A percentile compares a stretch with the other conserved stretches of the same genome.
These are phyloP conservation scores for Diadegma fenestrale DNA, from an alignment of 2,888 invertebrate genomes.

Conservation along the genomic window DNA sequence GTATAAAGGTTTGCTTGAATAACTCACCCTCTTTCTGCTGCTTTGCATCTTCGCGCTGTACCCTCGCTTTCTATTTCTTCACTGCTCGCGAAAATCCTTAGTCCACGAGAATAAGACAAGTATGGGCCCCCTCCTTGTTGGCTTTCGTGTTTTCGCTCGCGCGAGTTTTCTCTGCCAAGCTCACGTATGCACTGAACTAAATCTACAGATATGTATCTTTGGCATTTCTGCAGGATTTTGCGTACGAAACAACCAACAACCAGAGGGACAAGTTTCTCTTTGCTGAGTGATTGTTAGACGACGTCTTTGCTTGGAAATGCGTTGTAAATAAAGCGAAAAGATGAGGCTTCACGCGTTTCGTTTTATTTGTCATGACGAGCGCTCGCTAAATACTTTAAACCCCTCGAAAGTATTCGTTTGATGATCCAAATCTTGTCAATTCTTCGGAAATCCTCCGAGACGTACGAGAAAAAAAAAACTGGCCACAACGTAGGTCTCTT, in stretches of 20 bases:
- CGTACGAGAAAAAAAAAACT: too few relatives aligned
- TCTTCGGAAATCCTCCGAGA: neutral
- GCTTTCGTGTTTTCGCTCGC: slow-evolving; percentile 55
- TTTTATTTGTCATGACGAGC: neutral
- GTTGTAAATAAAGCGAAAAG: neutral
- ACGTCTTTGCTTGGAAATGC: neutral
- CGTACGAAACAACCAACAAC: neutral
- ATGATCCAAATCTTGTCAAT: neutral
- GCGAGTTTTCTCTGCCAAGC: slow-evolving; percentile 44
- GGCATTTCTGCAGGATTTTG: neutral
- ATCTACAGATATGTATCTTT: neutral
- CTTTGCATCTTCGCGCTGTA: slow-evolving; percentile 16
- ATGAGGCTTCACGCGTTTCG: neutral
- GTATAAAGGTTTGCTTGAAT: slow-evolving; percentile 61
- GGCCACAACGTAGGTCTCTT: neutral
- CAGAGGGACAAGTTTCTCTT: neutral
- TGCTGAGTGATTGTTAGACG: neutral
- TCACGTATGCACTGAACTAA: neutral
- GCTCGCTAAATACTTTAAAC: neutral
- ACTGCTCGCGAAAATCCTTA: slow-evolving; percentile 48
- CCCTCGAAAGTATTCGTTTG: neutral
- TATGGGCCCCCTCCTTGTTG: slow-evolving; percentile 15
- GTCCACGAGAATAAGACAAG: slow-evolving; percentile 15
- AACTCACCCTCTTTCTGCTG: slow-evolving; percentile 42
- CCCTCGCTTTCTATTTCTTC: slow-evolving; percentile 48